Evolutionary conservation across 2,888 invertebrate genomes (phyloP).

Genomic region (Luperina nickerlii): DNA sequence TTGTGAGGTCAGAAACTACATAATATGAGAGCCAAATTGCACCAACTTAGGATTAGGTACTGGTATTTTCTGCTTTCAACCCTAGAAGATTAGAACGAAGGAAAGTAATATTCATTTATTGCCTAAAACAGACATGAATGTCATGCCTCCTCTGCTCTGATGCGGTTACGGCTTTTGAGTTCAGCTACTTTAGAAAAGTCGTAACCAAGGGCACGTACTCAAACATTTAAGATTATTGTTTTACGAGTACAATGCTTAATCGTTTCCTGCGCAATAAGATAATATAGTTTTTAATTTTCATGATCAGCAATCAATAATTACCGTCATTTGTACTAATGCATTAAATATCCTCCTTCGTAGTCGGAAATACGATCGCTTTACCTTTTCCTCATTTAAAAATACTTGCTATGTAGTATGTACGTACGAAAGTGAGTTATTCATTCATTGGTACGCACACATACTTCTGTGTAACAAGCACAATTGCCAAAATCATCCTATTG

Average conservation of each 20-base stretch:
- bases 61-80: not conserved
- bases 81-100: not conserved
- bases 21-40: not conserved
- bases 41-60: not conserved
- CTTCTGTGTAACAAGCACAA: not conserved
- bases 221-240: constrained; percentile 49
- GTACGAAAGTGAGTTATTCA: not conserved
- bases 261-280: constrained; percentile 47
- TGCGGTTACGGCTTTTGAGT: constrained; percentile 2
- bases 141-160: not conserved
- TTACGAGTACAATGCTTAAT: constrained; percentile 50
- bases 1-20: not conserved
- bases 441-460: not conserved
- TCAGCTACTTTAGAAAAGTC: constrained; percentile 13
- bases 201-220: constrained; percentile 26
- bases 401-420: not conserved
- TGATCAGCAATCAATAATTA: constrained; percentile 39
- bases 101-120: not conserved
- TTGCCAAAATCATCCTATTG: not conserved
- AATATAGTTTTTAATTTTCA: constrained; percentile 38
- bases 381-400: constrained; percentile 27
- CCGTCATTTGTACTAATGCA: not conserved
- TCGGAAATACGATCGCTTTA: not conserved
- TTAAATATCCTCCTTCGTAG: not conserved
- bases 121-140: not conserved